phyloP scores from a whole-genome alignment of 2,113 vertebrate genomes.

The Formicarius rufipectus region DNA sequence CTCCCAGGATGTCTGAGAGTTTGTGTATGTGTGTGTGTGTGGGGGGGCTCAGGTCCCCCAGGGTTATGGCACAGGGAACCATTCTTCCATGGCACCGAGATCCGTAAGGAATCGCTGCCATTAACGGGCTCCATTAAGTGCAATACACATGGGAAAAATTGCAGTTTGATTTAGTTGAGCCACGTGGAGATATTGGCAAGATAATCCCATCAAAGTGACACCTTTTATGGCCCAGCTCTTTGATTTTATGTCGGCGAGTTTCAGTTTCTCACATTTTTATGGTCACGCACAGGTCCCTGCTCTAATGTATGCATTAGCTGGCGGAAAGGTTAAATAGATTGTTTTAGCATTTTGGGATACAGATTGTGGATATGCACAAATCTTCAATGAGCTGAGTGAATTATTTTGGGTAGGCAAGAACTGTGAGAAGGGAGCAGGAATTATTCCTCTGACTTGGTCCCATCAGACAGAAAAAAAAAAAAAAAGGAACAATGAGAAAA shows the following conservation, averaged over 20 bases:
- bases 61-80: conserved; percentile 46
- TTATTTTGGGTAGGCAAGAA: conserved; percentile 24
- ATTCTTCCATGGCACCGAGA: conserved; percentile 67
- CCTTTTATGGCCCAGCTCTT: conserved; percentile 77
- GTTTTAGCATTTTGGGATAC: conserved; percentile 73
- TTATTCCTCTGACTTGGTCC: background rate
- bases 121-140: conserved; percentile 79
- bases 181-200: conserved; percentile 80
- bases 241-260: conserved; percentile 82
- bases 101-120: conserved; percentile 75
- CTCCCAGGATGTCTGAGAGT: conserved; percentile 18
- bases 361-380: conserved; percentile 43
- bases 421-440: background rate
- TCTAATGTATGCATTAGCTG: conserved; percentile 76
- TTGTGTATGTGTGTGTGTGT: background rate
- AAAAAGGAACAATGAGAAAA: background rate
- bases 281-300: conserved; percentile 69
- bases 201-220: conserved; percentile 82
- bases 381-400: conserved; percentile 27
- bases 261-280: conserved; percentile 79
- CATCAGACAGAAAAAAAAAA: background rate
- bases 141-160: conserved; percentile 79
- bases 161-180: conserved; percentile 81
- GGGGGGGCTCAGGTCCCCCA: conserved; percentile 20
- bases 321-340: conserved; percentile 79